A percentile compares a stretch with the other conserved stretches of the same genome.
These are phyloP conservation scores for Drosophila ficusphila DNA, from an alignment of 1,140 invertebrate species.

Conservation along the genomic window DNA sequence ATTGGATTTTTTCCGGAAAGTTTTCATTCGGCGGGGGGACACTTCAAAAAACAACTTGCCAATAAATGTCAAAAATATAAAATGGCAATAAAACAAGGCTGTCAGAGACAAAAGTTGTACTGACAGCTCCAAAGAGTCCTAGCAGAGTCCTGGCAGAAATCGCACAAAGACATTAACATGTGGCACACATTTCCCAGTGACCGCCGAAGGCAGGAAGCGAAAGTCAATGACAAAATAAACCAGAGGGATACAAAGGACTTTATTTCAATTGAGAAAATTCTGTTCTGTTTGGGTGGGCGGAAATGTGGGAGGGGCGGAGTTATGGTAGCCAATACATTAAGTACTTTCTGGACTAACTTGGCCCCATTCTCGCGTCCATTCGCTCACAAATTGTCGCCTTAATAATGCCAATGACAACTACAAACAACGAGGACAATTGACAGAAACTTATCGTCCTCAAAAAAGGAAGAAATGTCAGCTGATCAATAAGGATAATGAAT, in stretches of 20 bases:
- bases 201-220: conserved; percentile 44
- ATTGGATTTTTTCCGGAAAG: background rate
- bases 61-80: conserved; percentile 64
- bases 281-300: background rate
- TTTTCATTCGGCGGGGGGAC: conserved; percentile 2
- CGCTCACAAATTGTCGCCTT: conserved; percentile 47
- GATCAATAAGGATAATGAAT: conserved; percentile 51
- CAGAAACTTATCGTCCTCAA: conserved; percentile 5
- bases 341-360: conserved; percentile 44
- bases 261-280: conserved; percentile 30
- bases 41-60: conserved; percentile 57
- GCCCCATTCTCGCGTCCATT: conserved; percentile 1
- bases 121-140: conserved; percentile 16
- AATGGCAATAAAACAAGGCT: conserved; percentile 50
- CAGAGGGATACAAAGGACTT: conserved; percentile 39
- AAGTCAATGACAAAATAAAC: conserved; percentile 45
- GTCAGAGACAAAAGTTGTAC: conserved; percentile 53
- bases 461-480: conserved; percentile 9
- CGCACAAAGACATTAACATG: conserved; percentile 58
- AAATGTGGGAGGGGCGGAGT: background rate
- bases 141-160: conserved; percentile 20
- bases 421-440: conserved; percentile 33
- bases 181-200: conserved; percentile 51
- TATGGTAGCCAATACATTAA: conserved; percentile 46
- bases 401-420: conserved; percentile 53